Evolutionary conservation across 2,113 vertebrate genomes (phyloP).

Genomic region (Zingel zingel): DNA sequence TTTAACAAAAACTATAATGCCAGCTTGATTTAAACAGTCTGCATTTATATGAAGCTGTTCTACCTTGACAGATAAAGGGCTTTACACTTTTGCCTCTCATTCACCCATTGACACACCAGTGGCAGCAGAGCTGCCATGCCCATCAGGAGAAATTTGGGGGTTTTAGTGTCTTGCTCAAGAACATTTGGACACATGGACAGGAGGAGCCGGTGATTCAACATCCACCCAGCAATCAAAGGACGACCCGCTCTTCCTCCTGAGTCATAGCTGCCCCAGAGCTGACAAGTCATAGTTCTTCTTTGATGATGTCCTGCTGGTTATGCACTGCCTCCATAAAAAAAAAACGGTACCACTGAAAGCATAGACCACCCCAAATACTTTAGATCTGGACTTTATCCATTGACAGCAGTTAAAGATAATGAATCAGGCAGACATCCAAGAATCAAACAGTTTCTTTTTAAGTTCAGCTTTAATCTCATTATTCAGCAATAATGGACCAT

Average conservation of each 20-base stretch:
- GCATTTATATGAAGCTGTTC: neutral
- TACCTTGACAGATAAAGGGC: neutral
- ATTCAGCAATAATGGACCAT: constrained; percentile 5
- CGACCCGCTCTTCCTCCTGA: neutral
- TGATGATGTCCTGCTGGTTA: neutral
- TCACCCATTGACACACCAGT: neutral
- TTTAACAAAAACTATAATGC: neutral
- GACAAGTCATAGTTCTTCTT: neutral
- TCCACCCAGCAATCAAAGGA: constrained; percentile 13
- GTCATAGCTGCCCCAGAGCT: neutral
- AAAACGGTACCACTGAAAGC: constrained; percentile 5
- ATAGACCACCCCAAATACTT: neutral
- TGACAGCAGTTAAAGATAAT: neutral
- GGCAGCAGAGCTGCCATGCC: neutral
- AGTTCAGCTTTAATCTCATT: constrained; percentile 30
- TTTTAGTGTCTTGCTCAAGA: constrained; percentile 9
- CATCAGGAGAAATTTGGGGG: neutral
- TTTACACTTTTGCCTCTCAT: neutral
- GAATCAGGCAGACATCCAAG: constrained; percentile 10
- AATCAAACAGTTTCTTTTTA: constrained; percentile 24
- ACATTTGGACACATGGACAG: neutral
- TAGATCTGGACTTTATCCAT: constrained; percentile 26
- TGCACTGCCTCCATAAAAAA: constrained; percentile 15
- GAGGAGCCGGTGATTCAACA: neutral
- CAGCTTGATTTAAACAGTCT: neutral